These are phyloP conservation scores for Pseudanteris insignis DNA, from an alignment of 2,888 invertebrate species.

Conservation along the genomic window DNA sequence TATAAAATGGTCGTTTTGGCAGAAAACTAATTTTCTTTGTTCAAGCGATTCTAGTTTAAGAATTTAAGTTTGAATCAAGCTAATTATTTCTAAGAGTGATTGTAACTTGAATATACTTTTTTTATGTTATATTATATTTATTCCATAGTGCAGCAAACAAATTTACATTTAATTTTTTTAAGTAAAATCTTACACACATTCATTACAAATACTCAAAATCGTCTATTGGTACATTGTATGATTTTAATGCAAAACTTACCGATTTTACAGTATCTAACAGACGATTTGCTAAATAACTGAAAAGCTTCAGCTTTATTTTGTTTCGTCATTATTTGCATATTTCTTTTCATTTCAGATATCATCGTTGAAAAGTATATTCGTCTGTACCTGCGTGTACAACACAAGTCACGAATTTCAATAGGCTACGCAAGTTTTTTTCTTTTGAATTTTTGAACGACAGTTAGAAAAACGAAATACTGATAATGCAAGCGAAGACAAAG, in stretches of 20 bases:
- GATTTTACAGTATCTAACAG: constrained; percentile 4
- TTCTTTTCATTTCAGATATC: constrained; percentile 31
- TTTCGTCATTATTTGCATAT: constrained; percentile 22
- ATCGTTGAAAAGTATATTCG: constrained; percentile 15
- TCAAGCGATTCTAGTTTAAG: too few relatives aligned
- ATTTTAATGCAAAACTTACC: not conserved
- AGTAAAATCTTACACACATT: too few relatives aligned
- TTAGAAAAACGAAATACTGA: constrained; percentile 35
- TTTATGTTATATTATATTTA: too few relatives aligned
- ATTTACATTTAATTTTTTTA: too few relatives aligned
- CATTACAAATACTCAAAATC: too few relatives aligned
- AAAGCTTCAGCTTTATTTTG: constrained; percentile 23
- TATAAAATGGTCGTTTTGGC: too few relatives aligned
- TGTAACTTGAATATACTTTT: too few relatives aligned
- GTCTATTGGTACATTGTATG: not conserved
- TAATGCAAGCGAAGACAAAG: constrained; percentile 39
- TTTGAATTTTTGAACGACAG: constrained; percentile 37
- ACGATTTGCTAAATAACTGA: constrained; percentile 20
- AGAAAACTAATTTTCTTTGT: too few relatives aligned
- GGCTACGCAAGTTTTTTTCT: constrained; percentile 23
- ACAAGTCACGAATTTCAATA: constrained; percentile 40
- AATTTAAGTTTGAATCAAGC: too few relatives aligned
- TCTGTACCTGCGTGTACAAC: constrained; percentile 7
- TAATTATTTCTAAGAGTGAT: too few relatives aligned
- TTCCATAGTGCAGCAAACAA: too few relatives aligned